Base-by-base conservation (phyloP, 2,113 vertebrate genomes). In the Salminus brasiliensis region DNA sequence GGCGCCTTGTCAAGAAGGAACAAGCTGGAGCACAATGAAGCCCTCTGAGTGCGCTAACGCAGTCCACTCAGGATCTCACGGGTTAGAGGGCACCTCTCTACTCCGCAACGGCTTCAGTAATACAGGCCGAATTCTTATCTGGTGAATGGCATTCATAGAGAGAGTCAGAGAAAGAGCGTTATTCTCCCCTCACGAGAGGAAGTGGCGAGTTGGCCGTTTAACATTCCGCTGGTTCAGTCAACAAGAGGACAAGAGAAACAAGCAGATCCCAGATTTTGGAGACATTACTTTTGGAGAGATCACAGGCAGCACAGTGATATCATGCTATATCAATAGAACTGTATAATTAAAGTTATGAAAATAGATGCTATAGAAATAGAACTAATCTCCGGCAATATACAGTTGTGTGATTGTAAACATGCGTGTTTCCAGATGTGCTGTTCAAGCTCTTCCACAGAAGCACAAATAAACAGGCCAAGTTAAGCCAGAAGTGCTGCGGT, bases 211-310 rank as follows among this genome's bases (percentile, higher is more conserved):
- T 69, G 10, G 9, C 70, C 74, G 85, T 87, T 91, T 90, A 88
- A 88, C 89, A 91, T 91, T 91, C 90, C 84, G n/a, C 63, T 78
- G 71, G 68, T 62, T 83, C 27, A 73, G 5, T 62, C 16, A 83
- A n/a, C n/a, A n/a, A n/a, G 84, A 32, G 88, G 91, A 91, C 85
- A 80, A 86, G 87, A 89, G 89, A 90, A 86, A 10, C n/a, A 9
- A 10, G 23, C 52, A 55, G 52, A 25, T 55, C 52, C 52, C 52
- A 55, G 7, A 55, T 25, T n/a, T n/a, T n/a, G n/a, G n/a, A n/a
- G n/a, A n/a, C n/a, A n/a, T n/a, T n/a, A n/a, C n/a, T n/a, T n/a
- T n/a, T n/a, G 52, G 10, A 5, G n/a, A 55, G 25, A 25, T 25
- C 25, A 55, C n/a, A 23, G n/a, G 10, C 25, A 2, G 52, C 52